Base-by-base conservation (phyloP, 2,113 vertebrate species). In the Gnathonemus echidnorhynchus region DNA sequence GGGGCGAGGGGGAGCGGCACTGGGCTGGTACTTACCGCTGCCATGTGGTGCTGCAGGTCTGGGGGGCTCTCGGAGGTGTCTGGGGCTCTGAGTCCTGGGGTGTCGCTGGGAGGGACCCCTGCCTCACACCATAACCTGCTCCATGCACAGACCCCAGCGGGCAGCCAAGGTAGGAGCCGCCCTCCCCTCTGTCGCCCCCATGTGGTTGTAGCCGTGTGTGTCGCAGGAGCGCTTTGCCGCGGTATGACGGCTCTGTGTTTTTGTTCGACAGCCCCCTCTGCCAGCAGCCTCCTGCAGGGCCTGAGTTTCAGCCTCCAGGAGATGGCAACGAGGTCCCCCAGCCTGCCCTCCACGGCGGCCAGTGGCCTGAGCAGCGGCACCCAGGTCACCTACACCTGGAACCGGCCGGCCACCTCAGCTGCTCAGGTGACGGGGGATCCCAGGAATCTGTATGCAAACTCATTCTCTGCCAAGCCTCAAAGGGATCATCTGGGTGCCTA, bases 291-390 rank as follows among this genome's bases (percentile, higher is more conserved):
- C 87, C 96, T 99, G 3, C 98, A 99, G 92, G 98, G 98, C 31
- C 95, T 99, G 93, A 99, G 98, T 96, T 99, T 98, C 96, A 99
- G 97, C 92, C 96, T 99, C 88, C 98, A 99, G 95, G 98, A 99
- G 93, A 98, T 99, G 1, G 95, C 97, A 91, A 96, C 97, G 92
- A 98, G 98, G 94, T 88, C 97, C 21, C 91, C 97, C n/a, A 94
- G 95, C 90, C 92, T 98, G 88, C 94, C 97, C 3, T 94, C 95
- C 39, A 93, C 94, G 1, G 70, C 92, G 17, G 92, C 95, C 4
- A 93, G 86, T 84, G 31, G 95, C 2, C 80, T 94, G 0, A 93
- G 92, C 50, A 90, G 93, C 0, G 89, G 94, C 0, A 93, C 93
- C 17, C 97, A 96, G 97, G 97, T 97, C 93, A 21, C 90, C 87